Base-by-base conservation (phyloP, 1,140 invertebrate species). In the Monochamus saltuarius region DNA sequence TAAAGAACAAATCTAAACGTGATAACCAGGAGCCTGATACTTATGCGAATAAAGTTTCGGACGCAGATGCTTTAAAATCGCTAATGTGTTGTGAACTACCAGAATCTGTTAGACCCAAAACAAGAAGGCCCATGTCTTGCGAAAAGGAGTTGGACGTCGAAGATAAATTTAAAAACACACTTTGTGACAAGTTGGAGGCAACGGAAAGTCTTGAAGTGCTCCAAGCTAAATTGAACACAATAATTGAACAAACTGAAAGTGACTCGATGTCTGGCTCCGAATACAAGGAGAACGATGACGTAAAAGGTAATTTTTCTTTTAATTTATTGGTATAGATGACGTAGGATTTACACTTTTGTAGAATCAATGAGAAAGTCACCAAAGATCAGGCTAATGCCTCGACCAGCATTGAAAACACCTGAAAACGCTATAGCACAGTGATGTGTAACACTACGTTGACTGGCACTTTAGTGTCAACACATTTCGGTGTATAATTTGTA, bases 191-290 rank as follows among this genome's bases (percentile, higher is more conserved):
- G 6, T 39, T 54, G 14, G 6, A 52, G 11, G 43, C 37, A 14
- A 38, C 38, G 1, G 35, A 37, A 8, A 56, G 52, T 38, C 58
- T 64, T 2, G 58, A 64, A 39, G 42, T 59, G 8, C 36, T 67
- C 10, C 62, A 67, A 43, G 56, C 34, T 7, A 67, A 67, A 54
- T 36, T 69, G 8, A 40, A 65, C 40, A 61, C 62, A 2, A 69
- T 69, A 45, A 59, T 62, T 29, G 65, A 69, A 59, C 45, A 16
- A 38, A 64, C 61, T 3, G 65, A 66, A 51, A 64, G 57, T 38
- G 22, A 45, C 35, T n/a, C 9, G 3, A 54, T 43, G 56, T 58
- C 46, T 37, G 42, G 45, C 7, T 56, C 42, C 22, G 43, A 52
- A 46, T 7, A 3, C 10, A 60, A 53, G 14, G 19, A 29, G 22